phyloP scores from a whole-genome alignment of 2,888 invertebrate genomes.

The Diploptera punctata region DNA sequence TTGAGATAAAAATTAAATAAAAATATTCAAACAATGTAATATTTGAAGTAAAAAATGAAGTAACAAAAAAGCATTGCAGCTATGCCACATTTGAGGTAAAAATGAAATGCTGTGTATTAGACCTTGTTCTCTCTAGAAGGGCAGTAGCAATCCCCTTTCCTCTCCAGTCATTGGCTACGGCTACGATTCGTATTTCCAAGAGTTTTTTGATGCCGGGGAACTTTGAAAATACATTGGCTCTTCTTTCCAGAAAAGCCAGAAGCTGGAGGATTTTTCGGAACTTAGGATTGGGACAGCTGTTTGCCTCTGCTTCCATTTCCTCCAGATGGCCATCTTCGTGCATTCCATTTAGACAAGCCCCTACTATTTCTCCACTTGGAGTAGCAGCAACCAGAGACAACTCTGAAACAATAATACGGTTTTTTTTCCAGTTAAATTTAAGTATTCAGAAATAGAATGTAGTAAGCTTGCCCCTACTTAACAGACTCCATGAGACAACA shows the following conservation, averaged over 20 bases:
- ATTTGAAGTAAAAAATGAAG: too few relatives aligned
- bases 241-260: conserved; percentile 62
- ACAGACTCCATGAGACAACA: too few relatives aligned
- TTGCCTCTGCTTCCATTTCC: conserved; percentile 54
- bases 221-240: conserved; percentile 61
- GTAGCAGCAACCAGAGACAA: conserved; percentile 69
- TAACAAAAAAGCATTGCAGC: too few relatives aligned
- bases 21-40: too few relatives aligned
- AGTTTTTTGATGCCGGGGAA: conserved; percentile 55
- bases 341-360: conserved; percentile 61
- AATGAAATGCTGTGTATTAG: too few relatives aligned
- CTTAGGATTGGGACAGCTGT: conserved; percentile 64
- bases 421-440: too few relatives aligned
- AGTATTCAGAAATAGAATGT: too few relatives aligned
- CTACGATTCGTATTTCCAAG: conserved; percentile 69
- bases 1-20: too few relatives aligned
- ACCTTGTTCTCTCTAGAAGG: conserved; percentile 68
- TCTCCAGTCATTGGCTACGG: conserved; percentile 71
- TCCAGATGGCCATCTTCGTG: conserved; percentile 50
- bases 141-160: conserved; percentile 70
- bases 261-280: conserved; percentile 70
- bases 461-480: too few relatives aligned
- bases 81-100: too few relatives aligned
- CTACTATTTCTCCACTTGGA: conserved; percentile 62
- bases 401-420: conserved; percentile 36